Base-by-base conservation (phyloP, 2,113 vertebrate species). In the Merops nubicus region DNA sequence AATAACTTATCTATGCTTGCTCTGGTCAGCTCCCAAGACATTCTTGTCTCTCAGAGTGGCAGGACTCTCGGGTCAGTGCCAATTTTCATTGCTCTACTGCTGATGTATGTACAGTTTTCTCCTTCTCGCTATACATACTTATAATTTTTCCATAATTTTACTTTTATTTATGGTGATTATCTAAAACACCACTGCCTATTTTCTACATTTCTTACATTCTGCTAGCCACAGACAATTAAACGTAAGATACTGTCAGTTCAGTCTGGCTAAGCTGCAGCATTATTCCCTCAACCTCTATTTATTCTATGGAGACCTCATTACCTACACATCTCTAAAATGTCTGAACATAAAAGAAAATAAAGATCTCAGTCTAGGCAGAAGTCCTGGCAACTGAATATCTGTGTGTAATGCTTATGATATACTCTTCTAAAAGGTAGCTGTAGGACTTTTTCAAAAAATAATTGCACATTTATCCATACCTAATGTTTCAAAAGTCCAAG, bases 1-100 rank as follows among this genome's bases (percentile, higher is more conserved):
- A 96, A 74, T 78, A 84, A 56, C 14, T 91, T 95, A 91, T 95
- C 95, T 96, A 80, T 96, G 50, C 75, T 94, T 73, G n/a, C 75
- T 88, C 85, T 93, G 62, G 67, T 92, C 8, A 0, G 53, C 43
- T 90, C 75, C 51, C 88, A 88, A 76, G 85, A 77, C 25, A 62
- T 83, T 88, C 72, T 93, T 91, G 70, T 81, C 54, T 68, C 85
- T 85, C 72, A 51, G 63, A 54, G 11, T 63, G 59, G 50, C 57
- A 33, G 73, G 50, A 45, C 45, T 56, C 36, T 59, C 89, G 74
- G 40, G 38, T 62, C 70, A 38, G 14, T 57, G 63, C 53, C 70
- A 36, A 9, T 68, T 92, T 91, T 60, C 21, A 38, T 65, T 40
- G 59, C 18, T 38, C 28, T 69, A 3, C 19, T 65, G 43, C 36